phyloP scores from a whole-genome alignment of 53 echinoderm and acorn worm species.

The Astropecten irregularis region DNA sequence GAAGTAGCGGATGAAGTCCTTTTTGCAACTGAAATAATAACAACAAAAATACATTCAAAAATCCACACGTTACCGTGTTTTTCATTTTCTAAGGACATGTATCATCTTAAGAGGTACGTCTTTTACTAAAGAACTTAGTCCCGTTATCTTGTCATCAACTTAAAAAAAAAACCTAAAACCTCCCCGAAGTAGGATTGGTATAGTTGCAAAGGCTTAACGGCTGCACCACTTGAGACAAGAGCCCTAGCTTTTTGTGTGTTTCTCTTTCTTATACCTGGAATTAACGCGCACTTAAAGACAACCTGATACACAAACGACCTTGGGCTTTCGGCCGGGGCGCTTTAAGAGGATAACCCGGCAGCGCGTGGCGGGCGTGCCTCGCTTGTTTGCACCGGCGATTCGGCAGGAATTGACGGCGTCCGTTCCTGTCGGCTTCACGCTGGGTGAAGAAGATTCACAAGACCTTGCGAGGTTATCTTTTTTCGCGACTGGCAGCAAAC shows the following conservation, averaged over 20 bases:
- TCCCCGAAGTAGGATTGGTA: not conserved
- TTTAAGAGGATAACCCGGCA: not conserved
- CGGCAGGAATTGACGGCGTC: not conserved
- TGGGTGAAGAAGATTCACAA: not conserved
- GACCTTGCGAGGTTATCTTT: not conserved
- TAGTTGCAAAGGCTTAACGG: not conserved
- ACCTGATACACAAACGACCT: not conserved
- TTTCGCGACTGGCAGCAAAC: not conserved
- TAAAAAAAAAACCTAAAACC: not conserved
- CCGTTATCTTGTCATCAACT: not conserved
- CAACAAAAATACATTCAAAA: no score
- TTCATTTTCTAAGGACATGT: no score
- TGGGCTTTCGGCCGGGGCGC: not conserved
- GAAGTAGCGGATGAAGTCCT: no score
- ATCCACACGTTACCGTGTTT: no score
- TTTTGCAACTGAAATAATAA: no score
- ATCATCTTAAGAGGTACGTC: no score
- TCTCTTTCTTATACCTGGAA: no score
- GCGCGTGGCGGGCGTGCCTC: slow-evolving; percentile 7
- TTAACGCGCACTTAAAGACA: no score
- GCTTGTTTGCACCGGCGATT: not conserved
- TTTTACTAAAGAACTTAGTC: not conserved
- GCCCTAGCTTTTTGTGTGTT: no score
- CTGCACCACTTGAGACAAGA: not conserved
- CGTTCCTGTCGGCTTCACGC: not conserved